phyloP scores from a whole-genome alignment of 1,140 invertebrate genomes.

The Anadara kagoshimensis region DNA sequence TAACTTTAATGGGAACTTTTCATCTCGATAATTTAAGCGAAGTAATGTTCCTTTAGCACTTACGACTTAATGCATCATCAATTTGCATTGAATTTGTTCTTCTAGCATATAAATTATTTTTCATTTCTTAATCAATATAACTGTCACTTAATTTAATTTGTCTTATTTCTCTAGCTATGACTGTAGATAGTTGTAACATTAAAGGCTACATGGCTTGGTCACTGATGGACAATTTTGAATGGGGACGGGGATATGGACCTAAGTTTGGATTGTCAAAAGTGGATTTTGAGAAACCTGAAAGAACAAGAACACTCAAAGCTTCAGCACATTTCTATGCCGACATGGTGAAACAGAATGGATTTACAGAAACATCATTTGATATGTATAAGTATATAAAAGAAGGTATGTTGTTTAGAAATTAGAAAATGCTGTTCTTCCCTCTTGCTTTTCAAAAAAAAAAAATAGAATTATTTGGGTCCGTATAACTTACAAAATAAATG shows the following conservation, averaged over 20 bases:
- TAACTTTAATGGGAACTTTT: too few species aligned
- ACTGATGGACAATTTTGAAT: conserved; percentile 88
- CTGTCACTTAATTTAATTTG: too few species aligned
- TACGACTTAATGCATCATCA: too few species aligned
- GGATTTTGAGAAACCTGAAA: conserved; percentile 80
- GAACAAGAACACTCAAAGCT: conserved; percentile 81
- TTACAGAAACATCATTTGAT: conserved; percentile 24
- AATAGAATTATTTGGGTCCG: too few species aligned
- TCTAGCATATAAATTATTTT: too few species aligned
- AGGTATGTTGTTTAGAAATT: conserved; percentile 15
- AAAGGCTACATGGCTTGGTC: conserved; percentile 83
- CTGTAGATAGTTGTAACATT: conserved; percentile 78
- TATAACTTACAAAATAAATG: too few species aligned
- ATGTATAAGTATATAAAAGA: conserved; percentile 34
- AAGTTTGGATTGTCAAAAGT: conserved; percentile 85
- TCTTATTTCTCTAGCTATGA: conserved; percentile 51
- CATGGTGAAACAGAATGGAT: conserved; percentile 63
- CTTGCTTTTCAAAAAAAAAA: too few species aligned
- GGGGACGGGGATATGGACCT: conserved; percentile 76
- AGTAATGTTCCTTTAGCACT: too few species aligned
- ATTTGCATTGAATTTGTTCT: too few species aligned
- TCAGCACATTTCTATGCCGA: conserved; percentile 75
- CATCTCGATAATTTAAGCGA: too few species aligned
- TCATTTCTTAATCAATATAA: too few species aligned
- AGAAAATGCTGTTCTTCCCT: too few species aligned